Percentiles rank a stretch among this genome's conserved stretches.
Conservation (phyloP, 1,140 invertebrate genomes). For the Daktulosphaira vitifoliae region DNA sequence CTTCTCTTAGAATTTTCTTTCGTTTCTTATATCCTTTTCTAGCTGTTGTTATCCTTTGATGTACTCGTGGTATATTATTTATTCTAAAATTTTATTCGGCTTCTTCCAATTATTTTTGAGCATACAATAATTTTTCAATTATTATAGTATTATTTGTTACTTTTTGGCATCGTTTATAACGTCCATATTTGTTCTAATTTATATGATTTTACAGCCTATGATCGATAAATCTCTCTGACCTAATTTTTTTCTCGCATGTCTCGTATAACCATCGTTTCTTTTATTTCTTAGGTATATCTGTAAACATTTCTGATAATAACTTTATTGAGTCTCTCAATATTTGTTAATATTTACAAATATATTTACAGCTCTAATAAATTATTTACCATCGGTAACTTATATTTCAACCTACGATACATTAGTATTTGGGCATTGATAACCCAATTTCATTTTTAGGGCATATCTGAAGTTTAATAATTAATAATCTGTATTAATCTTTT, state of each 20-base stretch:
- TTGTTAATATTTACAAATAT: no score
- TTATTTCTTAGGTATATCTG: not conserved
- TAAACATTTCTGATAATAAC: not conserved
- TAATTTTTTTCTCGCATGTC: not conserved
- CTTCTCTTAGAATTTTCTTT: constrained; percentile 1
- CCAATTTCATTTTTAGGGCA: no score
- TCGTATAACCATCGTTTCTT: not conserved
- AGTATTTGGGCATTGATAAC: no score
- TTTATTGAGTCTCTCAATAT: not conserved
- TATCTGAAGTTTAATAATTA: no score
- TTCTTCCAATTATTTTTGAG: not conserved
- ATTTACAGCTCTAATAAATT: no score
- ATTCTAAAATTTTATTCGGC: constrained; percentile 17
- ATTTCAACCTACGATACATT: no score
- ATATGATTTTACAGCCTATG: not conserved
- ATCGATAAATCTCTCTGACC: not conserved
- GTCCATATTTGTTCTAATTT: not conserved
- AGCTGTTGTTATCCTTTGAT: not conserved
- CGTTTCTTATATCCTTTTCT: constrained; percentile 13
- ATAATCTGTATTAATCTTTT: no score
- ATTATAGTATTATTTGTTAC: not conserved
- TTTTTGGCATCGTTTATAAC: not conserved
- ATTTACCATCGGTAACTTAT: no score
- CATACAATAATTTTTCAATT: not conserved
- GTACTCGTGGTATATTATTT: constrained; percentile 5